These are phyloP conservation scores for Erythrocebus patas DNA, from an alignment of 2,113 vertebrate genomes.

Conservation along the genomic window DNA sequence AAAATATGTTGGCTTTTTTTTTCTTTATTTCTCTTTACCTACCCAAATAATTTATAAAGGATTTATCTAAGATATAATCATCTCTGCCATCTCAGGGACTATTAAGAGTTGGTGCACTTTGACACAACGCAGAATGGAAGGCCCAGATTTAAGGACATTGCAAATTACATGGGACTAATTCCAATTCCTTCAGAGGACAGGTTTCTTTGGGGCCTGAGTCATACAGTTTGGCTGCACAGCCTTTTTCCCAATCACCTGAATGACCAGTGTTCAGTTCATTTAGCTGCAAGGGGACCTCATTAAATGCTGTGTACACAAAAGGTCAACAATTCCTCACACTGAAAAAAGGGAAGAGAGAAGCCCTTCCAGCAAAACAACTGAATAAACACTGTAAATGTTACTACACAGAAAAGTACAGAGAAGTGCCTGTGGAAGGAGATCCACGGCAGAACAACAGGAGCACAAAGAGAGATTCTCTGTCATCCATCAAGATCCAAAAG, in stretches of 20 bases:
- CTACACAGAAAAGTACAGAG: not conserved
- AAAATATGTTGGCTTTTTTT: constrained; percentile 13
- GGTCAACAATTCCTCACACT: constrained; percentile 17
- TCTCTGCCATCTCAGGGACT: not conserved
- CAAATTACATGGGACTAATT: not conserved
- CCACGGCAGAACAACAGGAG: fast-evolving
- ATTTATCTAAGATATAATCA: not conserved
- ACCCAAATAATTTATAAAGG: not conserved
- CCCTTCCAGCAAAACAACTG: not conserved
- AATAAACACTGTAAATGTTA: not conserved
- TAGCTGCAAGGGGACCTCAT: not conserved
- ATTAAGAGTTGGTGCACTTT: not conserved
- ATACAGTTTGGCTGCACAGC: not conserved
- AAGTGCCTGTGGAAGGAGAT: not conserved
- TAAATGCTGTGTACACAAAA: constrained; percentile 27
- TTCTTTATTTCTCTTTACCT: not conserved
- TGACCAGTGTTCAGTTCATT: not conserved
- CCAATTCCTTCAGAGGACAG: not conserved
- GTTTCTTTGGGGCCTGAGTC: not conserved
- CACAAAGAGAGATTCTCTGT: not conserved
- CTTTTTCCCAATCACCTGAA: not conserved
- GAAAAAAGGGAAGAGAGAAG: not conserved
- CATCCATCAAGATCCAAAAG: not conserved
- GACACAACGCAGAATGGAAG: not conserved
- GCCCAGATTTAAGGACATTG: not conserved